These are phyloP conservation scores for Chamaetylas fuelleborni DNA, from an alignment of 2,113 vertebrate species.

Conservation along the genomic window DNA sequence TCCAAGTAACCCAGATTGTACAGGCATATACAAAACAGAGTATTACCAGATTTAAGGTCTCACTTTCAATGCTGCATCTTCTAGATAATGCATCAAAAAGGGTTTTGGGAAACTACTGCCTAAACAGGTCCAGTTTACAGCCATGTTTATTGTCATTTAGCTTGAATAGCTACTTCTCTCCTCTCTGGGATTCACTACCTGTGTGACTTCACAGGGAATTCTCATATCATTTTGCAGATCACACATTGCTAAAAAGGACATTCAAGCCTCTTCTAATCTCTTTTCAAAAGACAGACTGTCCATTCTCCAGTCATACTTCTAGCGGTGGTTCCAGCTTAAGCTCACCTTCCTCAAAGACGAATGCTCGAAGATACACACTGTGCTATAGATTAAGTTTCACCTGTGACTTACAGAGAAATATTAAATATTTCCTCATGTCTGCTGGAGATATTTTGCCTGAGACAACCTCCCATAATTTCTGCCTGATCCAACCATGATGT, in stretches of 20 bases:
- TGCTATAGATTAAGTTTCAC: not conserved
- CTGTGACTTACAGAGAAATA: accelerated
- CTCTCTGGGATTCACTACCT: not conserved
- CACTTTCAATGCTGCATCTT: not conserved
- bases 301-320: not conserved
- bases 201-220: not conserved
- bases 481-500: not conserved
- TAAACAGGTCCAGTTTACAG: not conserved
- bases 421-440: not conserved
- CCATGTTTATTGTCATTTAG: accelerated
- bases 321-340: not conserved
- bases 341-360: not conserved
- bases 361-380: not conserved
- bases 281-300: not conserved
- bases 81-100: not conserved
- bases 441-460: not conserved
- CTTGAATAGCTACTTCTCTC: not conserved
- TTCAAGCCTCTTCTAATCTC: not conserved
- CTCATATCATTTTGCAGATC: not conserved
- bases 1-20: not conserved
- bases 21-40: not conserved
- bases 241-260: not conserved
- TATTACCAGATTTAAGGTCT: not conserved
- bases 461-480: not conserved
- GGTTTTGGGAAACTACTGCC: not conserved